A percentile compares a stretch with the other conserved stretches of the same genome.
phyloP scores from a whole-genome alignment of 2,797 vertebrate species.

The Chloroceryle amazona region DNA sequence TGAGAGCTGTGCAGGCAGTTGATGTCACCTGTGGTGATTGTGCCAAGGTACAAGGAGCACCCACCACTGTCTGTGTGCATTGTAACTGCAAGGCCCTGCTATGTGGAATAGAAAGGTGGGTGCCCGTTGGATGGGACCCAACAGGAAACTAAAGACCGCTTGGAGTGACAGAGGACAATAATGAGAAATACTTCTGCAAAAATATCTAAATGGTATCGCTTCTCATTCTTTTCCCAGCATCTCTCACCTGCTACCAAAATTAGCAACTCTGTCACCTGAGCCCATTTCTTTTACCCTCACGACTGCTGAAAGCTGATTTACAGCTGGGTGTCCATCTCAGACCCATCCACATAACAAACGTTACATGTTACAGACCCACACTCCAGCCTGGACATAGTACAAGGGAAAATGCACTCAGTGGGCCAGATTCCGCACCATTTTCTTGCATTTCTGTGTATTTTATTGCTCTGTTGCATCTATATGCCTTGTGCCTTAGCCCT shows the following conservation, averaged over 20 bases:
- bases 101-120: background rate
- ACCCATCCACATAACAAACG: fast-evolving
- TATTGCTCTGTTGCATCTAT: fast-evolving
- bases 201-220: background rate
- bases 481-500: background rate
- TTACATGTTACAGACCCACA: fast-evolving
- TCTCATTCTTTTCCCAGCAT: background rate
- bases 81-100: fast-evolving
- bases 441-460: background rate
- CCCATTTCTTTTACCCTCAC: background rate
- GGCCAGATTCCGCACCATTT: background rate
- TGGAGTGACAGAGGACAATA: background rate
- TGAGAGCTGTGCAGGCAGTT: background rate
- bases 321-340: background rate
- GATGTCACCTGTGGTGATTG: fast-evolving
- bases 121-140: background rate
- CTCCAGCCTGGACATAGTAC: background rate
- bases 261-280: background rate
- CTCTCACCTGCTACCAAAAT: background rate
- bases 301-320: background rate
- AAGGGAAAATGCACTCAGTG: fast-evolving
- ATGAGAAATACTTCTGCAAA: background rate
- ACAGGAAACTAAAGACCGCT: background rate
- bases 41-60: background rate
- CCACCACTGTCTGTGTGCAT: fast-evolving